Evolutionary conservation across 2,888 invertebrate genomes (phyloP), one percentile per base, ranked within the genome.

Genomic region (Tinea trinotella): DNA sequence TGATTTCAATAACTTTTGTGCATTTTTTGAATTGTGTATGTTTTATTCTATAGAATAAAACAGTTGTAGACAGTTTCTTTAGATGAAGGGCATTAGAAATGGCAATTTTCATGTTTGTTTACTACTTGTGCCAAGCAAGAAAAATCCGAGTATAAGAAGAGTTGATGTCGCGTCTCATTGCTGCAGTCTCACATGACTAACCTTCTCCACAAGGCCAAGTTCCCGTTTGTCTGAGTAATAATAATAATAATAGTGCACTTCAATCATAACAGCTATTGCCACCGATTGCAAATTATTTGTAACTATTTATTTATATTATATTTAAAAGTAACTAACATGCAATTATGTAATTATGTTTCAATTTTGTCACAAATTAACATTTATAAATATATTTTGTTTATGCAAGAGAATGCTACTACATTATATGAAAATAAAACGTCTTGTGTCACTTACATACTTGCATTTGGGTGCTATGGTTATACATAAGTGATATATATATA

Each of bases 161-260:
- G 85, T 85, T 82, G 85, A 85, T 85, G 85, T 82, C 83, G 85
- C 84, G 84, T 67, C 70, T 46, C 46, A 46, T 50, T 30, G 66
- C 70, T 76, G 79, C 78, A 82, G 80, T 75, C 85, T 84, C 77
- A 84, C 83, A 84, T 71, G 70, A 87, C 85, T 86, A 86, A 86
- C 84, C 76, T 57, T 68, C 81, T 85, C 87, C 86, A 86, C 87
- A 86, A 87, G 87, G 87, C 86, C 87, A 86, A 84, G 86, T 82
- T 74, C 81, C 86, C 76, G 74, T 77, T 76, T 81, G 74, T 78
- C 75, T 64, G 76, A 68, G 74, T 78, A 82, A 82, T 77, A 68
- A 69, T 74, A n/a, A n/a, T n/a, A n/a, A 80, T 36, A 13, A 34
- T 22, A 78, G 74, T 79, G 85, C 85, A 84, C 85, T 76, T 55